phyloP scores from a whole-genome alignment of 2,888 invertebrate species.

The Scrobipalpa costella region DNA sequence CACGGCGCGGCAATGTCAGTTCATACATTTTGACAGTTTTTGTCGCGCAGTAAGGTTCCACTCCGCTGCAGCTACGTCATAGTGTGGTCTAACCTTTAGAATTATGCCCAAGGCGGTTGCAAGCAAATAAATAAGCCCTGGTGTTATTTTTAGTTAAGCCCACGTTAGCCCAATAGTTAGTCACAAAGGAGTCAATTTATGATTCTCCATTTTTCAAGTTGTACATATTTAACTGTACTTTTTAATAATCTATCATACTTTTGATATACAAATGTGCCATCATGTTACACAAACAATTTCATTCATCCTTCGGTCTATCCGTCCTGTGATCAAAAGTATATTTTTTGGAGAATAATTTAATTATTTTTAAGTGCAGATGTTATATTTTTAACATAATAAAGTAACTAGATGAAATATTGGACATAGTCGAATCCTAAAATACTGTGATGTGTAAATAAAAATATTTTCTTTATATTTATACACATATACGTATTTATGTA shows the following conservation, averaged over 20 bases:
- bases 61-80: no score
- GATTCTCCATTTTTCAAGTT: constrained; percentile 8
- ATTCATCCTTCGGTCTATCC: constrained; percentile 2
- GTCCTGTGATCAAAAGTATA: not conserved
- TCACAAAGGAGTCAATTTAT: constrained; percentile 11
- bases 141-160: not conserved
- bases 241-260: not conserved
- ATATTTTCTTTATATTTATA: constrained; percentile 23
- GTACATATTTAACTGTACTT: constrained; percentile 12
- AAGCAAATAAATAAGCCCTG: not conserved
- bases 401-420: constrained; percentile 26
- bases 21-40: no score
- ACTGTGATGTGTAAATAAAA: constrained; percentile 53
- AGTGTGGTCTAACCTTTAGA: no score
- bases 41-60: no score
- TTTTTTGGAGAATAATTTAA: not conserved
- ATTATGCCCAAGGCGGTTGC: no score
- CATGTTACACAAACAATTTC: not conserved
- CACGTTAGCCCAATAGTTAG: not conserved
- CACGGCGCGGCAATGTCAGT: no score
- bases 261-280: constrained; percentile 1
- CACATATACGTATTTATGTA: not conserved
- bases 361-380: not conserved
- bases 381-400: not conserved
- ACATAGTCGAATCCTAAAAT: constrained; percentile 46